These are phyloP conservation scores for Phoenicopterus ruber DNA, from an alignment of 2,113 vertebrate species.

Conservation along the genomic window DNA sequence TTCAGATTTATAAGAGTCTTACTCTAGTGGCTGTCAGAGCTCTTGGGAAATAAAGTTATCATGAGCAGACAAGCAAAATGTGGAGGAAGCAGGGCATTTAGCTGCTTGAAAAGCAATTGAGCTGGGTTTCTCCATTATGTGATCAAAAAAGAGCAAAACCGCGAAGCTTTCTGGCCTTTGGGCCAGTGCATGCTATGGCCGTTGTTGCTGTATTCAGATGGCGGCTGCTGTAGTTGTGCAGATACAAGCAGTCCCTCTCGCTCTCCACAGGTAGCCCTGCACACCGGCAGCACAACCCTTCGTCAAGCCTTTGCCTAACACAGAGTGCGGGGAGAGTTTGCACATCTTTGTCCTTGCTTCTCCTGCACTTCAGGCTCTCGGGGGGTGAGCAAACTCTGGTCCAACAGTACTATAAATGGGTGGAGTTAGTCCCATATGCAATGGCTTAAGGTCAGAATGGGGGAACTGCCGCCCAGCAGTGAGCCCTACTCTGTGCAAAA, in stretches of 20 bases:
- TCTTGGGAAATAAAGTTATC: slow-evolving; percentile 34
- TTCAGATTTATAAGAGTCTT: slow-evolving; percentile 15
- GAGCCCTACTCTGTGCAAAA: not conserved
- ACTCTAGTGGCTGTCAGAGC: not conserved
- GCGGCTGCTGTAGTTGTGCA: not conserved
- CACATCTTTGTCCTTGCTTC: not conserved
- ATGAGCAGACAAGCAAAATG: not conserved
- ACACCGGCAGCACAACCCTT: fast-evolving
- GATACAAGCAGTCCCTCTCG: not conserved
- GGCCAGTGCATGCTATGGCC: not conserved
- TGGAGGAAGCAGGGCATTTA: not conserved
- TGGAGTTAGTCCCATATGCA: not conserved
- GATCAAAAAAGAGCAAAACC: slow-evolving; percentile 1
- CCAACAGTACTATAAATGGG: not conserved
- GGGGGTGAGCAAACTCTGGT: not conserved
- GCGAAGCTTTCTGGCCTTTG: not conserved
- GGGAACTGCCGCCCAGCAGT: fast-evolving
- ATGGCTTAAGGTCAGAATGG: not conserved
- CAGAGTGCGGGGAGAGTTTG: not conserved
- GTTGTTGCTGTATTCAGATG: not conserved
- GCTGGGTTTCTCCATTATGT: not conserved
- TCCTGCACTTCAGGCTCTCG: not conserved
- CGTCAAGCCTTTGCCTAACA: not conserved
- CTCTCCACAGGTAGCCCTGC: not conserved
- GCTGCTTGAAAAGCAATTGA: slow-evolving; percentile 35